Conservation (phyloP, 2,797 vertebrate genomes). For the Macroramphosus scolopax region DNA sequence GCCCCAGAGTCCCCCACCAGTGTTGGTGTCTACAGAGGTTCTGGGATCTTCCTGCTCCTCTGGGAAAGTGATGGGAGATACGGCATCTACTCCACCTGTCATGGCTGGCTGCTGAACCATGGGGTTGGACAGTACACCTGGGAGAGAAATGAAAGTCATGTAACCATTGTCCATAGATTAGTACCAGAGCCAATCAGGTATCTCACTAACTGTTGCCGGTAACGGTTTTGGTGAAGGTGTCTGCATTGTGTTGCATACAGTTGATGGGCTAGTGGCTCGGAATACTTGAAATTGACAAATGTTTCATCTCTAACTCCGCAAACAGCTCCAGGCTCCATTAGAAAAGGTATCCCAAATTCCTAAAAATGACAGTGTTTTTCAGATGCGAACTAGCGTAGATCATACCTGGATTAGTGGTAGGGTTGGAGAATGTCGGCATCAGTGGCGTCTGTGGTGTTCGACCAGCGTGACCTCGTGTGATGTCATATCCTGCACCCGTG, state of each 20-base stretch:
- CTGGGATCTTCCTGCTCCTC: conserved; percentile 89
- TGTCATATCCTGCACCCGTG: conserved; percentile 83
- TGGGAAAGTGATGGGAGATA: conserved; percentile 92
- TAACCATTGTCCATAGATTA: no score
- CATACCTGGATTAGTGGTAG: conserved; percentile 80
- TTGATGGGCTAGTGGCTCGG: no score
- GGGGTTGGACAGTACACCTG: conserved; percentile 81
- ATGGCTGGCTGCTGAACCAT: conserved; percentile 82
- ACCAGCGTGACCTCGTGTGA: conserved; percentile 92
- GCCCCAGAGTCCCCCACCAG: conserved; percentile 89
- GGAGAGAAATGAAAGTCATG: not conserved
- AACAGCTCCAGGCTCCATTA: no score
- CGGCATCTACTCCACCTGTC: conserved; percentile 68
- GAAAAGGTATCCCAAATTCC: no score
- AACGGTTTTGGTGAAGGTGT: no score
- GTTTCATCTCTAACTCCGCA: no score
- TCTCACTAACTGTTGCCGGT: no score
- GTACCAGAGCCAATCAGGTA: no score
- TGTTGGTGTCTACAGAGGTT: conserved; percentile 48
- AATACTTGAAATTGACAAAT: no score
- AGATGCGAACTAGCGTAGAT: no score
- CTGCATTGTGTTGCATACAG: no score
- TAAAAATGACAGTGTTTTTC: no score
- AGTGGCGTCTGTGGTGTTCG: conserved; percentile 92
- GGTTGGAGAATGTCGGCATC: conserved; percentile 88